These are phyloP conservation scores for Saguinus imperator DNA, from an alignment of 2,113 vertebrate genomes.

Conservation along the genomic window DNA sequence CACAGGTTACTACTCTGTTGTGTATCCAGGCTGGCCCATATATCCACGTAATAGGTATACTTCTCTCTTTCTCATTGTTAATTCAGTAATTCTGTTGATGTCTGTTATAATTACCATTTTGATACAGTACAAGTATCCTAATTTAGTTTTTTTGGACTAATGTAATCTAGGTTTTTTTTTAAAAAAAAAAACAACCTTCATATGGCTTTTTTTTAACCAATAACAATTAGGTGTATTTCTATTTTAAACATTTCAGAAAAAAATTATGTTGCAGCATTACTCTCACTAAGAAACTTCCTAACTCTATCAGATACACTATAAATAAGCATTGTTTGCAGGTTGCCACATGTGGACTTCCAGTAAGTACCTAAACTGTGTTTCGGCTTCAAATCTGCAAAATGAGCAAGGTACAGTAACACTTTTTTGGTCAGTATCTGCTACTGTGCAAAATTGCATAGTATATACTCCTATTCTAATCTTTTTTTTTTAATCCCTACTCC, in stretches of 20 bases:
- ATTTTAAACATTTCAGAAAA: constrained; percentile 38
- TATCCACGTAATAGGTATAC: constrained; percentile 62
- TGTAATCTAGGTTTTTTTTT: neutral
- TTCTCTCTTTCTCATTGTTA: constrained; percentile 65
- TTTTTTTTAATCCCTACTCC: neutral
- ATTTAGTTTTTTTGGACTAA: constrained; percentile 52
- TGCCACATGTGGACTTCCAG: neutral
- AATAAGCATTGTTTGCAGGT: neutral
- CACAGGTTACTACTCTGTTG: constrained; percentile 71
- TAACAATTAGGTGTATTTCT: neutral
- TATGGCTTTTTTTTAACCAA: neutral
- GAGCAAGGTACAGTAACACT: neutral
- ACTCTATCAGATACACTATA: neutral
- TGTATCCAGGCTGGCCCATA: constrained; percentile 68
- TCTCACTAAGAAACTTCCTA: neutral
- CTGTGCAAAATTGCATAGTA: no score
- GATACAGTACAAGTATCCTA: constrained; percentile 62
- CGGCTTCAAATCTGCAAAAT: neutral
- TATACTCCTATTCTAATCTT: neutral
- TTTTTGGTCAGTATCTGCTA: neutral
- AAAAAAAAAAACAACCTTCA: neutral
- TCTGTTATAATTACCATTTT: constrained; percentile 59
- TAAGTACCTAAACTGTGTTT: neutral
- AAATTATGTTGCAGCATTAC: neutral
- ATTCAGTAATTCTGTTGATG: constrained; percentile 55